These are phyloP conservation scores for Furcifer pardalis DNA, from an alignment of 2,797 vertebrate genomes.

Conservation along the genomic window DNA sequence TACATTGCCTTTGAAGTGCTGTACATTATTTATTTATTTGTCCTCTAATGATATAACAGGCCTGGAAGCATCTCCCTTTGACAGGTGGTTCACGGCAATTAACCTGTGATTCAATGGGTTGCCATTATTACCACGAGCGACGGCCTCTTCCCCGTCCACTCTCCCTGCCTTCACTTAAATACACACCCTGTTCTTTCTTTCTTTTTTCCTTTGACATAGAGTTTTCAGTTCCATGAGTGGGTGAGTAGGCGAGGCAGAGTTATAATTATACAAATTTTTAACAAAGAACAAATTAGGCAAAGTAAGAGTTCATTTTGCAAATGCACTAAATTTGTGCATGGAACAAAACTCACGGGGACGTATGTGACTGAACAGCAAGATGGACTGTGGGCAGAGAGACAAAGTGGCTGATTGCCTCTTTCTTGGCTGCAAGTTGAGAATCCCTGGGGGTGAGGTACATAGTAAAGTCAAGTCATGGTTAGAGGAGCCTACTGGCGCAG, in stretches of 20 bases:
- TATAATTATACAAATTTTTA: not conserved
- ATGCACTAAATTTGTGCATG: not conserved
- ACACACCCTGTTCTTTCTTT: not conserved
- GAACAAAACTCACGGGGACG: no score
- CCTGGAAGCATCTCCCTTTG: not conserved
- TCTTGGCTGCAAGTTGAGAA: no score
- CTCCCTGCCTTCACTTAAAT: no score
- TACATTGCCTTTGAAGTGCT: not conserved
- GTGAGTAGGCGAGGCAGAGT: not conserved
- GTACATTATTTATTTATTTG: not conserved
- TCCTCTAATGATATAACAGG: not conserved
- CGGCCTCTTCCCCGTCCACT: not conserved
- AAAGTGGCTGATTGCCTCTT: no score
- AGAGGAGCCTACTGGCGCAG: no score
- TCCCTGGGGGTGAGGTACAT: not conserved
- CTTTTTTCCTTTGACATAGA: not conserved
- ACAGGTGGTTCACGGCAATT: not conserved
- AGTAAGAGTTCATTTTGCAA: not conserved
- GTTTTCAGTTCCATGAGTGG: not conserved
- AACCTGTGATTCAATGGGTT: accelerated
- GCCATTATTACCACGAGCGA: not conserved
- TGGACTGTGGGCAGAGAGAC: no score
- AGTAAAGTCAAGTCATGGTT: no score
- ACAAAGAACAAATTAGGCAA: not conserved
- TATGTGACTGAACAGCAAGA: no score